These are phyloP conservation scores for Sarcophaga bullata DNA, from an alignment of 1,140 invertebrate genomes.

Conservation along the genomic window DNA sequence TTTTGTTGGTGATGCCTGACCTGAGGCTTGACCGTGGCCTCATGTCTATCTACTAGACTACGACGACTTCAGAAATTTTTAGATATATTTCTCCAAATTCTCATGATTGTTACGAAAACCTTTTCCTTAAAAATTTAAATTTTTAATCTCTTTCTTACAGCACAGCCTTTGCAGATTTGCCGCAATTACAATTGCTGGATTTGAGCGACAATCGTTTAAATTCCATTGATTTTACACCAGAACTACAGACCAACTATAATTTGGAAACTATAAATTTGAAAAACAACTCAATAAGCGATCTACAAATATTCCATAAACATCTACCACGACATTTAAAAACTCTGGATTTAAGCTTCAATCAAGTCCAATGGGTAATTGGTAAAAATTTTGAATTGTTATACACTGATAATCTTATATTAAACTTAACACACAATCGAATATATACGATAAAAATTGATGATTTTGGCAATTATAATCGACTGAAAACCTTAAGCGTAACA, in stretches of 20 bases:
- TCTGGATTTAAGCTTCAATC: slow-evolving; percentile 72
- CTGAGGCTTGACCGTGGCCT: too few relatives aligned
- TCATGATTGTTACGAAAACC: too few relatives aligned
- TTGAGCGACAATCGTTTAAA: slow-evolving; percentile 54
- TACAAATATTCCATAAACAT: slow-evolving; percentile 72
- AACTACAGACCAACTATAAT: slow-evolving; percentile 67
- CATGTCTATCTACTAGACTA: too few relatives aligned
- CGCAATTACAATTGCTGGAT: slow-evolving; percentile 46
- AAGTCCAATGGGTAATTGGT: slow-evolving; percentile 54
- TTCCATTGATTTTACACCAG: slow-evolving; percentile 59
- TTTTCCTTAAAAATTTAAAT: not conserved
- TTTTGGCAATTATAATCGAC: slow-evolving; percentile 23
- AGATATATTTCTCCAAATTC: not conserved
- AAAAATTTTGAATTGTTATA: slow-evolving; percentile 63
- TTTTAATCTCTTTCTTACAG: not conserved
- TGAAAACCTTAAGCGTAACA: not conserved
- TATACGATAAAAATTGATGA: slow-evolving; percentile 61
- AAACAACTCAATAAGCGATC: slow-evolving; percentile 71
- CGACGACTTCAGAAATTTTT: too few relatives aligned
- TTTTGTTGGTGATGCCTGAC: too few relatives aligned
- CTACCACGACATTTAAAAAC: slow-evolving; percentile 64
- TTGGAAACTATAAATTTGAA: slow-evolving; percentile 71
- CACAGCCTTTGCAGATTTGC: slow-evolving; percentile 47
- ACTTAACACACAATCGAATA: slow-evolving; percentile 70
- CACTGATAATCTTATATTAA: slow-evolving; percentile 56